A percentile compares a stretch with the other conserved stretches of the same genome.
These are phyloP conservation scores for Centrocercus urophasianus DNA, from an alignment of 2,113 vertebrate species.

Conservation along the genomic window DNA sequence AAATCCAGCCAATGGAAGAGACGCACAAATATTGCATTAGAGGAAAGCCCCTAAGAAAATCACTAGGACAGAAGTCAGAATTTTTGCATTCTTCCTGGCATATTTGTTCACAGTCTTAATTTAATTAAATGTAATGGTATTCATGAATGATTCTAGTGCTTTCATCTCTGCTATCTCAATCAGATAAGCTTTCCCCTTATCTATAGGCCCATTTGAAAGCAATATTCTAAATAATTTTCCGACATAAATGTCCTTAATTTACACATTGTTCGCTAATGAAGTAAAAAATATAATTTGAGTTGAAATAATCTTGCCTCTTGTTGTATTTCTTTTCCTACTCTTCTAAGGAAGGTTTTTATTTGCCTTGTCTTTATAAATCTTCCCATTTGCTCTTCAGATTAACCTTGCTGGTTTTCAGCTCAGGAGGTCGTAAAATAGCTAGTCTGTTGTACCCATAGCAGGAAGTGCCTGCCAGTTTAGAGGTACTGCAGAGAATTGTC, in stretches of 20 bases:
- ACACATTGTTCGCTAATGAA: neutral
- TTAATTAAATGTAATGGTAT: constrained; percentile 14
- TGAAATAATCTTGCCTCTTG: neutral
- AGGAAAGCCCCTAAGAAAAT: constrained; percentile 2
- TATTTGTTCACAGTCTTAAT: constrained; percentile 26
- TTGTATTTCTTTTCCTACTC: neutral
- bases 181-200: constrained; percentile 4
- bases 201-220: neutral
- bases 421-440: neutral
- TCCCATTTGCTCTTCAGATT: neutral
- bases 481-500: neutral
- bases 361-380: neutral
- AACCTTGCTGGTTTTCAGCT: neutral
- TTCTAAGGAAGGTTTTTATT: neutral
- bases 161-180: neutral
- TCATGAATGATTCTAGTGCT: constrained; percentile 1
- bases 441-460: neutral
- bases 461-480: neutral
- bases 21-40: neutral
- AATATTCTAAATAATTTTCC: constrained; percentile 5
- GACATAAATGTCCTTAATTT: neutral
- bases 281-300: neutral
- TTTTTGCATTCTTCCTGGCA: neutral
- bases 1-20: neutral
- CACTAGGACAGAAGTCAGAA: neutral